Evolutionary conservation across 2,797 vertebrate species (phyloP).

Genomic region (Melanotaenia nigrans): DNA sequence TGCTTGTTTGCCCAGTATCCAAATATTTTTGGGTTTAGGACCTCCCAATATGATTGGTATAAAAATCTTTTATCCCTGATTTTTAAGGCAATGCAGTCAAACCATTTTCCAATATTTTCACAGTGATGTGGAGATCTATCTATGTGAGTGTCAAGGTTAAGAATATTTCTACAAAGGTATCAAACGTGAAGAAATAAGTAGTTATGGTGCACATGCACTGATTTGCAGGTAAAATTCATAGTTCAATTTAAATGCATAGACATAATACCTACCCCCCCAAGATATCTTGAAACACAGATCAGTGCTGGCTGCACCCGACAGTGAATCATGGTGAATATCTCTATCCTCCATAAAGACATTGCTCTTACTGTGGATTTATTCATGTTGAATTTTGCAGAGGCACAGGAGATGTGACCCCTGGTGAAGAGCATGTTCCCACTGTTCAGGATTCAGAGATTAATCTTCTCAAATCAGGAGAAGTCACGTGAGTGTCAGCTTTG

Average conservation of each 20-base stretch:
- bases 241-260: slow-evolving; percentile 2
- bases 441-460: slow-evolving; percentile 92
- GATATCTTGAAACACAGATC: neutral
- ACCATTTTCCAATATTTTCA: too few relatives aligned
- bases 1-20: neutral
- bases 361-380: neutral
- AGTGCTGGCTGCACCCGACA: neutral
- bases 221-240: neutral
- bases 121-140: neutral
- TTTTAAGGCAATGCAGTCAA: too few relatives aligned
- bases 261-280: neutral
- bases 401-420: slow-evolving; percentile 78
- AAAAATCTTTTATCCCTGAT: too few relatives aligned
- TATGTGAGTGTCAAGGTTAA: neutral
- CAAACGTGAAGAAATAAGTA: neutral
- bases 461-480: slow-evolving; percentile 91
- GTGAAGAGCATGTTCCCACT: slow-evolving; percentile 83
- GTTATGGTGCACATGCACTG: neutral
- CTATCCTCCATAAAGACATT: neutral
- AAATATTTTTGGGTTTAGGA: neutral
- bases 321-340: neutral
- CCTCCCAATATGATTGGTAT: too few relatives aligned
- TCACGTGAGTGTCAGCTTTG: slow-evolving; percentile 85
- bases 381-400: slow-evolving; percentile 61
- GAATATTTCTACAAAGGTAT: neutral